Conservation (phyloP, 2,113 vertebrate genomes). For the Trinectes maculatus region DNA sequence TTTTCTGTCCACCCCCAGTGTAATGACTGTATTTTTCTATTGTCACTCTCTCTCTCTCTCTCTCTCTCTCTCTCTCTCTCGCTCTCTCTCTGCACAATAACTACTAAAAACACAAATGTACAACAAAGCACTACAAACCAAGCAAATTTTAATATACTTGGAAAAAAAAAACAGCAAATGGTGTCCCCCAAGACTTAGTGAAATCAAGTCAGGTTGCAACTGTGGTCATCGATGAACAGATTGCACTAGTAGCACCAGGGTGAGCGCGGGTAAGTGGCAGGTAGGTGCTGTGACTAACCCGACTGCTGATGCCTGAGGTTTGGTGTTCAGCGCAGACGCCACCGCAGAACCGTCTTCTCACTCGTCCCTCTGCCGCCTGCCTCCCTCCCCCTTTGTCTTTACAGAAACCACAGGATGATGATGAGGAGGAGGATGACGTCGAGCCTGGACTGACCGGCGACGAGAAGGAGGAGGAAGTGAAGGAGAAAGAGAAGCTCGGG, state of each 20-base stretch:
- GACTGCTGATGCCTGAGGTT: constrained; percentile 53
- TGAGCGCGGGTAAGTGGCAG: constrained; percentile 72
- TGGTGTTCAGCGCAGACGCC: constrained; percentile 52
- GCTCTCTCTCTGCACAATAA: constrained; percentile 9
- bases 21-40: constrained; percentile 34
- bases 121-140: too few species aligned
- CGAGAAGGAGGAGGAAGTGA: constrained; percentile 94
- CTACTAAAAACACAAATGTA: background rate
- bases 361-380: constrained; percentile 41
- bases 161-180: constrained; percentile 72
- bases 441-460: constrained; percentile 92
- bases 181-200: constrained; percentile 81
- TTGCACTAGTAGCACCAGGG: constrained; percentile 71
- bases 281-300: constrained; percentile 78
- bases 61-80: constrained; percentile 12
- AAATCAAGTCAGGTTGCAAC: constrained; percentile 86
- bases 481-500: constrained; percentile 95
- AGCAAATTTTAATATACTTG: too few species aligned
- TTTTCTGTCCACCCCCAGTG: constrained; percentile 36
- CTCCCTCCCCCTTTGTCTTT: constrained; percentile 51
- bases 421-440: constrained; percentile 88
- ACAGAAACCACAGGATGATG: constrained; percentile 89
- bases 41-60: background rate
- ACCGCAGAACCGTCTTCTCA: constrained; percentile 36
- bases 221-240: constrained; percentile 79